phyloP scores from a whole-genome alignment of 2,888 invertebrate species.

The Erpobdella octoculata region DNA sequence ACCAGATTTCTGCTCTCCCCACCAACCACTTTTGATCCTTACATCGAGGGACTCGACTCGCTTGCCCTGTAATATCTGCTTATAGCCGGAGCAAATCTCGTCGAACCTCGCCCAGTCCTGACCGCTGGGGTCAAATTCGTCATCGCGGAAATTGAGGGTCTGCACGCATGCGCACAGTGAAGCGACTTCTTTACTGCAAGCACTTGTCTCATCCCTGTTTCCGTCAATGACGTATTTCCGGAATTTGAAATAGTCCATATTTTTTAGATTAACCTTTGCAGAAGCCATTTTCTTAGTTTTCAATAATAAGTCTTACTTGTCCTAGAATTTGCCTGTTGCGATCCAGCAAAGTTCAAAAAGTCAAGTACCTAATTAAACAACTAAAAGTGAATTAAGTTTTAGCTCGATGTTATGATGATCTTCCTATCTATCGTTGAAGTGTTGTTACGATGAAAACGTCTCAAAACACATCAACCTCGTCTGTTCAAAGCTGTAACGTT shows the following conservation, averaged over 20 bases:
- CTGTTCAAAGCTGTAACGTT: too few species aligned
- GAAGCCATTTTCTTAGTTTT: too few species aligned
- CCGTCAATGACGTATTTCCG: conserved; percentile 39
- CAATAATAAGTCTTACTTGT: too few species aligned
- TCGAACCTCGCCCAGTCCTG: conserved; percentile 33
- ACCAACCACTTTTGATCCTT: conserved; percentile 40
- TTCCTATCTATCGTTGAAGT: too few species aligned
- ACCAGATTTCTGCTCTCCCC: conserved; percentile 38
- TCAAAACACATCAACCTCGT: too few species aligned
- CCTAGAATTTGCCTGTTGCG: too few species aligned
- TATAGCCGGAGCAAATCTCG: conserved; percentile 36
- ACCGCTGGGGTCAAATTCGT: conserved; percentile 36
- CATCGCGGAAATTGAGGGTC: conserved; percentile 38
- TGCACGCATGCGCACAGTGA: conserved; percentile 37
- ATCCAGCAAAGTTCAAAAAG: too few species aligned
- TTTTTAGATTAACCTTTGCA: conserved; percentile 40
- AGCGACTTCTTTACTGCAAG: conserved; percentile 38
- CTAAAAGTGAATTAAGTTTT: too few species aligned
- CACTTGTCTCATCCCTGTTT: conserved; percentile 37
- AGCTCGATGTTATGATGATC: too few species aligned
- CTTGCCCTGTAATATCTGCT: conserved; percentile 36
- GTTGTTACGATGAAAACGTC: too few species aligned
- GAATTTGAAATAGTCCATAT: conserved; percentile 40
- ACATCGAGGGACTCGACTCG: conserved; percentile 39
- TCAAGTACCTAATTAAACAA: too few species aligned